Percentiles rank a stretch among this genome's conserved stretches.
These are phyloP conservation scores for Drosophila stalkeri DNA, from an alignment of 2,888 invertebrate species.

Conservation along the genomic window DNA sequence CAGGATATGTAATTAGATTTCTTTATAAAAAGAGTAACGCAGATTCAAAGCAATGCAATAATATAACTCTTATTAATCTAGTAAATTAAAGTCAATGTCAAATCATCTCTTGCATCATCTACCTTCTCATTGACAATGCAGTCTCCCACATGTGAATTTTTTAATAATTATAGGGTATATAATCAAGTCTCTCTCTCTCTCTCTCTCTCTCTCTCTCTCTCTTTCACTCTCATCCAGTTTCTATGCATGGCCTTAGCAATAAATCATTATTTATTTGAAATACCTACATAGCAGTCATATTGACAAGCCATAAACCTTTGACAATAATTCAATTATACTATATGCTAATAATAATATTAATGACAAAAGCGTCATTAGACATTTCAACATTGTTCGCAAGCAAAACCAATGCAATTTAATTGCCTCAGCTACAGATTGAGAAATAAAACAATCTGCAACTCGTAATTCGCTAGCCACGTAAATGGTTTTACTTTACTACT, in stretches of 20 bases:
- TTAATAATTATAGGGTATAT: conserved; percentile 5
- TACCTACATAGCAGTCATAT: conserved; percentile 43
- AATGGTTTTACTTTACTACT: conserved; percentile 37
- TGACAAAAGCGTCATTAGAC: conserved; percentile 57
- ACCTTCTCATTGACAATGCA: background rate
- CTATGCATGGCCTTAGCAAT: conserved; percentile 44
- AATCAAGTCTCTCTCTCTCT: background rate
- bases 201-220: conserved; percentile 8
- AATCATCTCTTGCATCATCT: background rate
- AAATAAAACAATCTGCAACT: conserved; percentile 30
- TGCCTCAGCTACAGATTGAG: conserved; percentile 33
- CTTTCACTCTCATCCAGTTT: conserved; percentile 1
- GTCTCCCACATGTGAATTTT: background rate
- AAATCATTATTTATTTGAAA: conserved; percentile 59
- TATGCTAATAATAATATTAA: conserved; percentile 25
- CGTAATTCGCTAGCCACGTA: conserved; percentile 29
- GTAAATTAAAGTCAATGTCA: background rate
- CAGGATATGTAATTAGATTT: background rate
- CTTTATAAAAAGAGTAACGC: background rate
- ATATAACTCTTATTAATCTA: background rate
- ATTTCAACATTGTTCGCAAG: conserved; percentile 55
- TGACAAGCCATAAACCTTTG: conserved; percentile 40
- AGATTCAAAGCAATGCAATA: background rate
- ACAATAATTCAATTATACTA: conserved; percentile 36
- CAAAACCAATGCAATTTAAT: conserved; percentile 61